These are phyloP conservation scores for Nephrocerus scutellatus DNA, from an alignment of 2,888 invertebrate genomes.

Conservation along the genomic window DNA sequence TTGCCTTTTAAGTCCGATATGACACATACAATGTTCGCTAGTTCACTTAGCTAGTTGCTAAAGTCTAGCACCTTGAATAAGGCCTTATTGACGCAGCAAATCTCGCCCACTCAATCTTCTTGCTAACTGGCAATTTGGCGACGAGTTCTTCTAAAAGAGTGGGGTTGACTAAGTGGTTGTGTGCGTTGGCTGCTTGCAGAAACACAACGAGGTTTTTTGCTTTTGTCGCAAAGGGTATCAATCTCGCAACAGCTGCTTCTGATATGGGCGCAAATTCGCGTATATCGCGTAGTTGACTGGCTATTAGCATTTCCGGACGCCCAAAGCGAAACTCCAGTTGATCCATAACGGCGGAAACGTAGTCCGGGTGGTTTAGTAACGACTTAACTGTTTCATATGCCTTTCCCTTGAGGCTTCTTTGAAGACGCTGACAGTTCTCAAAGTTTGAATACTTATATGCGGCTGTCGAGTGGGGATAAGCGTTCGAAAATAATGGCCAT, in stretches of 20 bases:
- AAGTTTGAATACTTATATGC: conserved; percentile 14
- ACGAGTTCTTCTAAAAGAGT: conserved; percentile 12
- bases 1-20: too few relatives aligned
- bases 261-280: conserved; percentile 13
- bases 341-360: conserved; percentile 14
- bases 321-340: conserved; percentile 17
- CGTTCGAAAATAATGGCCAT: conserved; percentile 20
- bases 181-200: conserved; percentile 11
- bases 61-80: conserved; percentile 10
- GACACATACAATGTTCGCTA: conserved; percentile 4
- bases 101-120: conserved; percentile 11
- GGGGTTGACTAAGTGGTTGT: conserved; percentile 11
- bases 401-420: conserved; percentile 14
- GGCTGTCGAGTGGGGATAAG: conserved; percentile 9
- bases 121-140: conserved; percentile 9
- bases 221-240: conserved; percentile 16
- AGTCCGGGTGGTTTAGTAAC: conserved; percentile 20
- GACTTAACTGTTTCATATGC: conserved; percentile 18
- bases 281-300: conserved; percentile 16
- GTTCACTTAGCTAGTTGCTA: conserved; percentile 6
- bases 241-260: conserved; percentile 12
- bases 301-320: conserved; percentile 17
- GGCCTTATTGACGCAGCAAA: conserved; percentile 6
- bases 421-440: conserved; percentile 15
- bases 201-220: conserved; percentile 12